These are phyloP conservation scores for Drosophila sp. DNA, from an alignment of 1,140 invertebrate genomes.

Conservation along the genomic window DNA sequence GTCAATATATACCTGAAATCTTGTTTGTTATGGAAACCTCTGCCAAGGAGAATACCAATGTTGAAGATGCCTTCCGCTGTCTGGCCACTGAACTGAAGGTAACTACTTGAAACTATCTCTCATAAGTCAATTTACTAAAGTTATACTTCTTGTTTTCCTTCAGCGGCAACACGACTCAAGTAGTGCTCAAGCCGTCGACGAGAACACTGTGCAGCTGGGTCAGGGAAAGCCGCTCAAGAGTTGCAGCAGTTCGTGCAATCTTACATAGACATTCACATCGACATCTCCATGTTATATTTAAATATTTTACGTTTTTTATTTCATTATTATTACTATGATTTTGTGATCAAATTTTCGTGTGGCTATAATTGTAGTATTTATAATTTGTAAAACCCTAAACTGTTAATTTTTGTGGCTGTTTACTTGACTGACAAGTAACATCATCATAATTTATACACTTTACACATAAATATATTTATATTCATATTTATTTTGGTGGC, in stretches of 20 bases:
- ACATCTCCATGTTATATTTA: constrained; percentile 14
- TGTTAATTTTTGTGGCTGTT: constrained; percentile 49
- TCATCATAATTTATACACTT: constrained; percentile 62
- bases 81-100: constrained; percentile 95
- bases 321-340: constrained; percentile 43
- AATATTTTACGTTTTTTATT: constrained; percentile 54
- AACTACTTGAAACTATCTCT: constrained; percentile 23
- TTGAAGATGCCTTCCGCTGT: constrained; percentile 95
- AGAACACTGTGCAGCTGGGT: constrained; percentile 74
- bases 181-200: constrained; percentile 61
- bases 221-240: constrained; percentile 79
- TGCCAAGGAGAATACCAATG: constrained; percentile 96
- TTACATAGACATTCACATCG: constrained; percentile 77
- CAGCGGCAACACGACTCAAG: constrained; percentile 76
- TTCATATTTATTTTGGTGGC: constrained; percentile 58
- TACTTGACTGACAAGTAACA: constrained; percentile 32
- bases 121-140: constrained; percentile 71
- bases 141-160: background rate
- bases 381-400: constrained; percentile 47
- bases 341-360: constrained; percentile 77
- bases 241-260: constrained; percentile 83
- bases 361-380: constrained; percentile 70
- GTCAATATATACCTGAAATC: constrained; percentile 93
- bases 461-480: constrained; percentile 35
- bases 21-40: constrained; percentile 95